Evolutionary conservation across 2,888 invertebrate genomes (phyloP).

Genomic region (Meandrusa payeni): DNA sequence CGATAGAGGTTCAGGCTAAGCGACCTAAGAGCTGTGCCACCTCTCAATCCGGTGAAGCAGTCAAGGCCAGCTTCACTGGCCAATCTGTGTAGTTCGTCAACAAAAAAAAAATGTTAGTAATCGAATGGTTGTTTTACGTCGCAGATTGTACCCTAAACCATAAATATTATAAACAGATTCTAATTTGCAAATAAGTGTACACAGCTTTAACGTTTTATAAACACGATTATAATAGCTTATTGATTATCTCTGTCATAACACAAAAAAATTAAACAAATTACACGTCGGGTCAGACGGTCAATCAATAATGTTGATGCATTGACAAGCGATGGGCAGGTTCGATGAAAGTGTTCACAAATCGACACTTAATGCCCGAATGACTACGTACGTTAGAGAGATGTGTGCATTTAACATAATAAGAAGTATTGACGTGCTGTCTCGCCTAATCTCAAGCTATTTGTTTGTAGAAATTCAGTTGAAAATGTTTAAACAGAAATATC

Average conservation of each 20-base stretch:
- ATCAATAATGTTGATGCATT: conserved; percentile 51
- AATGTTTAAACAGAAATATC: too few relatives aligned
- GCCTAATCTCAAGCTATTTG: not conserved
- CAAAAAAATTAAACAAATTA: conserved; percentile 44
- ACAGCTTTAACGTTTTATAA: not conserved
- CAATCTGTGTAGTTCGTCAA: too few relatives aligned
- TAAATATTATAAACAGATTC: too few relatives aligned
- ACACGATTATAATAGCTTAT: conserved; percentile 29
- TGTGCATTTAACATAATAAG: conserved; percentile 10
- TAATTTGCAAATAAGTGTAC: not conserved
- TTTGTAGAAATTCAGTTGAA: too few relatives aligned
- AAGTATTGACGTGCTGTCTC: conserved; percentile 10
- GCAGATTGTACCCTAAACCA: too few relatives aligned
- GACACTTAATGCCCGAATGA: conserved; percentile 25
- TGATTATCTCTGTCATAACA: conserved; percentile 41
- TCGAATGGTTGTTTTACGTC: too few relatives aligned
- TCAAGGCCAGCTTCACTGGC: too few relatives aligned
- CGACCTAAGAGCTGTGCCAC: too few relatives aligned
- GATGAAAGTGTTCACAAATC: conserved; percentile 35
- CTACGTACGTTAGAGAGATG: conserved; percentile 18
- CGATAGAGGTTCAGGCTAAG: too few relatives aligned
- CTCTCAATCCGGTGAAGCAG: too few relatives aligned
- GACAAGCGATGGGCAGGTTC: conserved; percentile 32
- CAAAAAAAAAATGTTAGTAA: too few relatives aligned
- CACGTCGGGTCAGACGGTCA: conserved; percentile 47